phyloP scores from a whole-genome alignment of 2,888 invertebrate genomes.

The Nemoura dubitans region DNA sequence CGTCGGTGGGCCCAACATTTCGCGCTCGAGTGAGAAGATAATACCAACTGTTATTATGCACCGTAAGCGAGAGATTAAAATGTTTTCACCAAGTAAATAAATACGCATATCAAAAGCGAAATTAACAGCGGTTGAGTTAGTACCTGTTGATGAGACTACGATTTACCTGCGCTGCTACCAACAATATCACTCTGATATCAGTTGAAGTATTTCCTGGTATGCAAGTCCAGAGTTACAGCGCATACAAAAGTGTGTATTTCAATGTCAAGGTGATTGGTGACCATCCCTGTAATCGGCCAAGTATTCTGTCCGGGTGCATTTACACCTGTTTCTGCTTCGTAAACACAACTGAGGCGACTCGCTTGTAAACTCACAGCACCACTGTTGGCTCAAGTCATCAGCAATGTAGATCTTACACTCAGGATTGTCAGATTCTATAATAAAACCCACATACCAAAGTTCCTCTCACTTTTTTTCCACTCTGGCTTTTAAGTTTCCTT shows the following conservation, averaged over 20 bases:
- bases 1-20: no score
- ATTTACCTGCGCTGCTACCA: no score
- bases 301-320: background rate
- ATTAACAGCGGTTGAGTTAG: no score
- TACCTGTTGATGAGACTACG: no score
- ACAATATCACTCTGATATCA: no score
- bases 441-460: conserved; percentile 13
- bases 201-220: no score
- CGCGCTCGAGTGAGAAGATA: background rate
- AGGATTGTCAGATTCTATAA: conserved; percentile 18
- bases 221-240: no score
- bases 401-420: background rate
- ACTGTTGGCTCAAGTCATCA: background rate
- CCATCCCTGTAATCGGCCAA: background rate
- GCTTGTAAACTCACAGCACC: background rate
- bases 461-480: background rate
- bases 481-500: conserved; percentile 9
- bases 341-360: background rate
- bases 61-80: no score
- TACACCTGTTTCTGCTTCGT: background rate
- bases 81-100: no score
- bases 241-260: no score
- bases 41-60: background rate
- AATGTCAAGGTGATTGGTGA: no score
- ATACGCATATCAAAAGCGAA: no score